Conservation (phyloP, 2,797 vertebrate species). For the Ptychadena robeensis region DNA sequence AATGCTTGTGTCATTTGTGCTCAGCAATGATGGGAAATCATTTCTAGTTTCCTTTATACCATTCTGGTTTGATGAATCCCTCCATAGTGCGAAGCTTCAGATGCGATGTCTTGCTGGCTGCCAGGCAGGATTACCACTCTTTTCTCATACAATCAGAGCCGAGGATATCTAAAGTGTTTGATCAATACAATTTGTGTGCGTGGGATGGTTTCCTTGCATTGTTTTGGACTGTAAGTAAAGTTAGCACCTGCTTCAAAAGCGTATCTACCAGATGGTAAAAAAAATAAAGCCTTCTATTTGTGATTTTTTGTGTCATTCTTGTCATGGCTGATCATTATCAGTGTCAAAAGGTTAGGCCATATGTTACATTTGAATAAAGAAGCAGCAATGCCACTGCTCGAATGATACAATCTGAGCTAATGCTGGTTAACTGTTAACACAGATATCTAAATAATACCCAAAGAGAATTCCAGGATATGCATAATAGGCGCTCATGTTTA, state of each 20-base stretch:
- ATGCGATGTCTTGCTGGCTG: not conserved
- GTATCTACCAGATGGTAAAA: constrained; percentile 20
- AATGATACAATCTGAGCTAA: not conserved
- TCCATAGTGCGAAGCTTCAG: not conserved
- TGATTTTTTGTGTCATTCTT: not conserved
- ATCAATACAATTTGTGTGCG: constrained; percentile 1
- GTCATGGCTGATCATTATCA: constrained; percentile 22
- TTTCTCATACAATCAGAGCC: not conserved
- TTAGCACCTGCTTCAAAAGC: constrained; percentile 15
- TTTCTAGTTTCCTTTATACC: not conserved
- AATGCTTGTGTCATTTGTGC: not conserved
- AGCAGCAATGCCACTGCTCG: not conserved
- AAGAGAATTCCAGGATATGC: not conserved
- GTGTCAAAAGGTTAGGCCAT: constrained; percentile 7
- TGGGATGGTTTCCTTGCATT: not conserved
- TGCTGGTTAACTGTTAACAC: not conserved
- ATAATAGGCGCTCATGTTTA: too few relatives aligned
- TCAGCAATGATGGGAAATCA: not conserved
- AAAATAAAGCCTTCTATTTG: constrained; percentile 2
- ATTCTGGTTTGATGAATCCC: constrained; percentile 28
- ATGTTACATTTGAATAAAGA: constrained; percentile 17
- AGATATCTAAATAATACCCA: not conserved
- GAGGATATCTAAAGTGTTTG: not conserved
- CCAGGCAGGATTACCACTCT: not conserved
- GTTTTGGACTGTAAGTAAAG: constrained; percentile 8